Conservation (phyloP, 2,113 vertebrate genomes). For the Trematocara macrostoma region DNA sequence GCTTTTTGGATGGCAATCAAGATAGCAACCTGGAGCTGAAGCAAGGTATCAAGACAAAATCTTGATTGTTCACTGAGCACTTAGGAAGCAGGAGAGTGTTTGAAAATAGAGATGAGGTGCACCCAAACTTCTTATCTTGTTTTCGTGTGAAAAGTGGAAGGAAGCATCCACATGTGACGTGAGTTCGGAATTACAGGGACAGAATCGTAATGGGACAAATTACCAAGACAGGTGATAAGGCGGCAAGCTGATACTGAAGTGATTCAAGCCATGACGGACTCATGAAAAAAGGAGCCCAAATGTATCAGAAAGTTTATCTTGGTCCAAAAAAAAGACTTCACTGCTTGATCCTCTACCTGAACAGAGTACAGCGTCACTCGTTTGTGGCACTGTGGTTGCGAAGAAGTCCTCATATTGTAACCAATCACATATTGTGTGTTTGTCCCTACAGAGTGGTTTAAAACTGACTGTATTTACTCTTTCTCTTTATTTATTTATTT, state of each 20-base stretch:
- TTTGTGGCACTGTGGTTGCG: background rate
- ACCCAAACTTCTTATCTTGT: slow-evolving; percentile 50
- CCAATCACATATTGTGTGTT: background rate
- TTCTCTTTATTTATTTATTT: background rate
- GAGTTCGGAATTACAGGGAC: slow-evolving; percentile 9
- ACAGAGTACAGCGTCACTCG: background rate
- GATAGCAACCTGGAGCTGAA: background rate
- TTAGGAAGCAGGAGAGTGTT: slow-evolving; percentile 35
- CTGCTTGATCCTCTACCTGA: background rate
- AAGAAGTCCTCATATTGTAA: background rate
- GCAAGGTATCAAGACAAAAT: slow-evolving; percentile 4
- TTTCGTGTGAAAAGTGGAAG: slow-evolving; percentile 11
- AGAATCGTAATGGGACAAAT: slow-evolving; percentile 32
- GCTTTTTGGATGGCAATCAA: slow-evolving; percentile 35
- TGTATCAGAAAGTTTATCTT: background rate
- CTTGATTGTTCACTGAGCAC: slow-evolving; percentile 42
- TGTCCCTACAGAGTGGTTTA: background rate
- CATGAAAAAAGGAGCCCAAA: background rate
- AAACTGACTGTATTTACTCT: background rate
- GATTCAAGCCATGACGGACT: background rate
- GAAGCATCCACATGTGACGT: slow-evolving; percentile 31
- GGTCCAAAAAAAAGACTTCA: background rate
- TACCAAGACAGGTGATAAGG: slow-evolving; percentile 12
- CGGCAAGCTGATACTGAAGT: background rate
- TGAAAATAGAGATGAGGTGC: slow-evolving; percentile 42